Conservation (phyloP, 2,888 invertebrate species). For the Bombyx huttoni region DNA sequence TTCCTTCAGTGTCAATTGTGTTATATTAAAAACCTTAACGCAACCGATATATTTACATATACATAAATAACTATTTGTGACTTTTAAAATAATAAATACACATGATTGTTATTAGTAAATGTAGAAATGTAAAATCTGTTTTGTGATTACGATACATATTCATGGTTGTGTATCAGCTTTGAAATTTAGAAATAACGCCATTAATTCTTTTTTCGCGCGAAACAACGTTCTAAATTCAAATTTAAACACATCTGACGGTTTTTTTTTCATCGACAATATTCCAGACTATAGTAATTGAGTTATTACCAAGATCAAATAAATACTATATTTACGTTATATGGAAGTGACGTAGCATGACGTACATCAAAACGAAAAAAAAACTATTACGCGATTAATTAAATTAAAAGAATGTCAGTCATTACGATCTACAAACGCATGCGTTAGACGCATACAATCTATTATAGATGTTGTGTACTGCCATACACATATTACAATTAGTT, state of each 20-base stretch:
- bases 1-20: conserved; percentile 18
- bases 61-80: conserved; percentile 34
- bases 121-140: conserved; percentile 17
- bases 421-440: conserved; percentile 10
- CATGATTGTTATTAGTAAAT: conserved; percentile 28
- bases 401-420: conserved; percentile 6
- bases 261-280: no score
- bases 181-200: no score
- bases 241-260: no score
- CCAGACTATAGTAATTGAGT: no score
- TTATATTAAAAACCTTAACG: conserved; percentile 14
- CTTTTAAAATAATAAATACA: conserved; percentile 25
- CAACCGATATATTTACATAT: no score
- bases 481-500: neutral
- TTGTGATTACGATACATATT: neutral
- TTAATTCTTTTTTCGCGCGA: no score
- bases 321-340: neutral
- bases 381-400: conserved; percentile 12
- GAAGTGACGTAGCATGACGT: neutral
- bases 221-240: no score
- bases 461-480: neutral
- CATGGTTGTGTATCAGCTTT: neutral
- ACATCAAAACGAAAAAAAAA: neutral
- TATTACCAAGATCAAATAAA: no score
- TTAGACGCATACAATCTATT: conserved; percentile 1